Base-by-base conservation (phyloP, 2,888 invertebrate genomes). In the Sarcophaga variegata region DNA sequence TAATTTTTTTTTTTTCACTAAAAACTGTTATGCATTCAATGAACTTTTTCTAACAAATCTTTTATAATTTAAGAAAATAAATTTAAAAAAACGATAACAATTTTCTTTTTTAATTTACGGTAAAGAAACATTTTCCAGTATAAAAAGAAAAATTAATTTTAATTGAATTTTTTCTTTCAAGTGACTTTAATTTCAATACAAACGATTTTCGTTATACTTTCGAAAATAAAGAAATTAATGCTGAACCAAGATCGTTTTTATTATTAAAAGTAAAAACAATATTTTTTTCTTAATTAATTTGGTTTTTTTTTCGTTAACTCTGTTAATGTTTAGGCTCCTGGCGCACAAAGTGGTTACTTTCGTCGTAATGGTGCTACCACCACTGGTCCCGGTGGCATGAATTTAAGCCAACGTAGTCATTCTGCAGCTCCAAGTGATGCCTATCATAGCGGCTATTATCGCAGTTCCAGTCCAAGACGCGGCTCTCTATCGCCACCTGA, bases 401-500 rank as follows among this genome's bases (percentile, higher is more conserved):
- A 91, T 90, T 90, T 92, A 22, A 91, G 92, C 84, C 96, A 97
- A 92, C 95, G 97, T 89, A 97, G 97, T 91, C 97, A 97, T 94
- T 97, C 97, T 83, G 97, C 97, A 83, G 97, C 97, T 83, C 97
- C 97, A 49, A 93, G 93, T 89, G 94, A 94, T 88, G 92, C 91
- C 89, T 94, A 94, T 89, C 92, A 93, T 89, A 90, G 91, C 86
- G 90, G 89, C 89, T 92, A 93, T 88, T 93, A 93, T 89, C 92
- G 93, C 90, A 97, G 97, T 93, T 97, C 96, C 94, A 97, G 97
- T 90, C 97, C 97, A 89, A 94, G 96, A 77, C 94, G 95, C 81
- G 94, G 94, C 59, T 94, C 94, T n/a, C 88, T 94, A 64, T 94
- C 94, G 81, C 94, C 93, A 79, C 93, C 93, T 14, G 94, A 94